Evolutionary conservation across 2,113 vertebrate genomes (phyloP).

Genomic region (Indicator indicator): DNA sequence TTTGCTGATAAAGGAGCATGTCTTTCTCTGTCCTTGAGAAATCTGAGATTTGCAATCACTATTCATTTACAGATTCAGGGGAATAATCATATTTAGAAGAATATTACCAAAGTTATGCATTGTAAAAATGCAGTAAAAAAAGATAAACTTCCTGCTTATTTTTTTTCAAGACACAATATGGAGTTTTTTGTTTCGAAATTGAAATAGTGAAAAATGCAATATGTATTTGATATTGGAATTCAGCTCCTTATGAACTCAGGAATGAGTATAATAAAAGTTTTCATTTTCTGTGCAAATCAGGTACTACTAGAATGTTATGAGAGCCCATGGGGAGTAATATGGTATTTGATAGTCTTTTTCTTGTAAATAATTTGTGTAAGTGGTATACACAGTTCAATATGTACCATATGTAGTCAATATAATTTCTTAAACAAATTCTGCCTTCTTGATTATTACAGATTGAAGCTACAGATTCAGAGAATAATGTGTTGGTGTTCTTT

Average conservation of each 20-base stretch:
- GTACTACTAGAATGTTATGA: neutral
- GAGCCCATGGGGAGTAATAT: neutral
- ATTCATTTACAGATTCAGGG: neutral
- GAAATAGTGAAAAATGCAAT: neutral
- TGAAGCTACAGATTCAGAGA: slow-evolving; percentile 79
- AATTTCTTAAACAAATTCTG: neutral
- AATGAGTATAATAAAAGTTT: neutral
- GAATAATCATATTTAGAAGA: neutral
- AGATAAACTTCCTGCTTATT: neutral
- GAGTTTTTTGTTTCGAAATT: neutral
- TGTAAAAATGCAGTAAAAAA: neutral
- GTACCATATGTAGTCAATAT: neutral
- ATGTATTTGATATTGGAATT: neutral
- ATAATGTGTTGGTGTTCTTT: slow-evolving; percentile 93
- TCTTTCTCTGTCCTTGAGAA: neutral
- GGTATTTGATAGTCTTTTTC: neutral
- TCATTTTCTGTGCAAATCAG: neutral
- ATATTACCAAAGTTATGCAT: neutral
- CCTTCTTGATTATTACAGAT: slow-evolving; percentile 77
- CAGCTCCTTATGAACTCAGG: neutral
- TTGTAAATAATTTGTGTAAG: neutral
- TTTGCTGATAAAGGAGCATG: neutral
- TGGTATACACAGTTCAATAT: rapidly evolving
- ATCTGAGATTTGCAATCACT: neutral
- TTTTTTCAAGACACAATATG: neutral